Conservation (phyloP, 1,140 invertebrate species). For the Hyles euphorbiae region DNA sequence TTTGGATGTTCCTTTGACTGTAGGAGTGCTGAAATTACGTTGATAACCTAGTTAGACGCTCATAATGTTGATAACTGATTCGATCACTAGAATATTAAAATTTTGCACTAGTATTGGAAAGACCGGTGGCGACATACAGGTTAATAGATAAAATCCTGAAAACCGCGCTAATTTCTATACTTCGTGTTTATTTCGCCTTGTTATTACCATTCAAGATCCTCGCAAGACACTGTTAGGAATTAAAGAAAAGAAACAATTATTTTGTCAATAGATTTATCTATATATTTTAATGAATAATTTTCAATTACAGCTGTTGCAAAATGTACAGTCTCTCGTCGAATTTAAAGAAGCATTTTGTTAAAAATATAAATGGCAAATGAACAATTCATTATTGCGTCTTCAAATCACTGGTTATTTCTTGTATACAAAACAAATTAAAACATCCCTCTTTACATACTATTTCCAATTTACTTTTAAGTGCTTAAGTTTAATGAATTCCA, state of each 20-base stretch:
- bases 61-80: too few species aligned
- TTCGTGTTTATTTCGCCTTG: too few species aligned
- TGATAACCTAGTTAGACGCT: too few species aligned
- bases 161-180: too few species aligned
- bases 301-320: conserved; percentile 67
- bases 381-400: conserved; percentile 39
- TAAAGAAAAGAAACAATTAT: conserved; percentile 39
- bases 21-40: too few species aligned
- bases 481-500: conserved; percentile 71
- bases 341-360: conserved; percentile 40
- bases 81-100: too few species aligned
- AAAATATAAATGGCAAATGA: conserved; percentile 53
- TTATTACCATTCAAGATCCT: too few species aligned
- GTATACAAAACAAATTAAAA: conserved; percentile 7
- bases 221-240: too few species aligned
- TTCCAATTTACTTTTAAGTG: conserved; percentile 38
- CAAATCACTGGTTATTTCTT: conserved; percentile 37
- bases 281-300: conserved; percentile 74
- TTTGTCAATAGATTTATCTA: conserved; percentile 74
- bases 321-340: conserved; percentile 53
- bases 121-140: too few species aligned
- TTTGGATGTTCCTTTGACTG: too few species aligned
- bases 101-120: too few species aligned
- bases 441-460: conserved; percentile 22
- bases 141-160: too few species aligned